Conservation (phyloP, 1,140 invertebrate genomes). For the Papilio polyxenes region DNA sequence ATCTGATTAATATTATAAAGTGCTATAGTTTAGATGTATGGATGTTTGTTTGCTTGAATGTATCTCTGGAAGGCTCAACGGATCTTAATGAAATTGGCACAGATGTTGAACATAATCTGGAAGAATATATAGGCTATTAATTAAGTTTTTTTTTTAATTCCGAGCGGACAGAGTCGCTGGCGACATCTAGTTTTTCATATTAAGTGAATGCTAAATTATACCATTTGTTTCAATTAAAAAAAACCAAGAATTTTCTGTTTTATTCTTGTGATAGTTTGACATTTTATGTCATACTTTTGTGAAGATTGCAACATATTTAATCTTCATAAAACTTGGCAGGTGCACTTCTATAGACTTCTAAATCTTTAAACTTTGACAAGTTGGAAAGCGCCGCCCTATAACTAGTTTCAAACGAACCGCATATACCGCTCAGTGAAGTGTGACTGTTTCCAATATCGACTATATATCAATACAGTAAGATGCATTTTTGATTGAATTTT, state of each 20-base stretch:
- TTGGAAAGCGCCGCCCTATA: slow-evolving; percentile 40
- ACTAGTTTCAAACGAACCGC: slow-evolving; percentile 45
- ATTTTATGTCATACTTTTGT: slow-evolving; percentile 9
- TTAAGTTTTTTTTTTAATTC: no score
- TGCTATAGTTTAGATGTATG: no score
- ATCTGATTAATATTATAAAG: no score
- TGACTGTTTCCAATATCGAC: background rate
- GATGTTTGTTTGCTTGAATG: no score
- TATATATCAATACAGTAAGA: background rate
- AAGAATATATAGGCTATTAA: no score
- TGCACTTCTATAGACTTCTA: slow-evolving; percentile 42
- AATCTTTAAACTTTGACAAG: slow-evolving; percentile 55
- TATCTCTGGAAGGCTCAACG: no score
- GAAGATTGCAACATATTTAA: slow-evolving; percentile 8
- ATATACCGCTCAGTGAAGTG: slow-evolving; percentile 18
- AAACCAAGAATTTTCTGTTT: background rate
- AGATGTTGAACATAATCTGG: no score
- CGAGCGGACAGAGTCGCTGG: no score
- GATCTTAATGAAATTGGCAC: no score
- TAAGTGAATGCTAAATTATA: no score
- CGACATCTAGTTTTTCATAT: no score
- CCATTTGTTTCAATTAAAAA: no score
- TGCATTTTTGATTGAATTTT: background rate
- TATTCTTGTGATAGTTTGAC: background rate
- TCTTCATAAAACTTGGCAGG: slow-evolving; percentile 28